Base-by-base conservation (phyloP, 2,113 vertebrate genomes). In the Oryzias woworae region DNA sequence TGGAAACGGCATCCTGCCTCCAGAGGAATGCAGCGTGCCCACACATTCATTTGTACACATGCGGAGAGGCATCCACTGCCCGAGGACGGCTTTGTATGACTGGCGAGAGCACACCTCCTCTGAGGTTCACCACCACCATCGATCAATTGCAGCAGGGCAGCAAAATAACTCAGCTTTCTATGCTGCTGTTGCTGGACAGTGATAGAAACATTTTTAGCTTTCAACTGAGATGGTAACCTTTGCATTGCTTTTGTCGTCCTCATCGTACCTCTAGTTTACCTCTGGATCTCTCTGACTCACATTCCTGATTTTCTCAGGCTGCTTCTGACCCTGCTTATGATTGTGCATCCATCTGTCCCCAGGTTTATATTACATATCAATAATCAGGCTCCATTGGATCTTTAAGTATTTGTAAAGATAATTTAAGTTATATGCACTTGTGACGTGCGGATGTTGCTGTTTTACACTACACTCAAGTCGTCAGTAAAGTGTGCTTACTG, bases 1-100 rank as follows among this genome's bases (percentile, higher is more conserved):
- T 67, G 73, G 80, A 81, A 73, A 67, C 63, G 50, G 76, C 80
- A 73, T 76, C 68, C 75, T 72, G 80, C 78, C 85, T 82, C 78
- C 66, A 66, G 80, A 80, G 83, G 71, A 68, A 69, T 52, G 26
- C 69, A 4, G 59, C 64, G 49, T 80, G 79, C 77, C 79, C 79
- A 73, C 82, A 84, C 84, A 77, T 84, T 73, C 69, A 66, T 77
- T 82, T 84, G 51, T 60, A 61, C 55, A 66, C 66, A 62, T 44
- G 67, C 78, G 17, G 64, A 72, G 66, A 76, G 43, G 65, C 73
- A 47, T 66, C 63, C 36, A 4, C 51, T 3, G 47, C 41, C 59
- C 51, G 60, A 72, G 43, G 62, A 24, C 22, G 56, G 55, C 2
- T 36, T 26, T 1, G 36, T 59, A 59, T 53, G 53, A 75, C 18